Evolutionary conservation across 2,888 invertebrate species (phyloP), one percentile per base, ranked within the genome.

Genomic region (Tetragonisca angustula): DNA sequence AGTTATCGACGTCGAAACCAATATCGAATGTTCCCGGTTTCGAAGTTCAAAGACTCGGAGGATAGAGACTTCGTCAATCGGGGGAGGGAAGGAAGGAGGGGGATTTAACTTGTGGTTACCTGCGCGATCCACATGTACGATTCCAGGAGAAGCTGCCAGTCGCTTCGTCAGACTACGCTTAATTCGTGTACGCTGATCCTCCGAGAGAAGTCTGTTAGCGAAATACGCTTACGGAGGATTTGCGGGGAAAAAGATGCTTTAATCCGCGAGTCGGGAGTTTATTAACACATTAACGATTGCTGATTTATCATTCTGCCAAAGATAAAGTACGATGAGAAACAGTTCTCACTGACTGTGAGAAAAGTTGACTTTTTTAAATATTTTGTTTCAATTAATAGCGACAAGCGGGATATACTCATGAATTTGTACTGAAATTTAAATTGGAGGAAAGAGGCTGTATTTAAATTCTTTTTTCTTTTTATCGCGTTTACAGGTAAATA

Each of bases 101-200:
- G 83, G 86, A 87, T 87, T 88, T 87, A 79, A 83, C 81, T 86
- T 84, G 83, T 50, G 89, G 89, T 86, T 79, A 76, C 73, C 71
- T 79, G 75, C 49, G 74, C 52, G 74, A 88, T 83, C 83, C 73
- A 49, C 61, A 71, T 88, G 76, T 83, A 83, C 87, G 74, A 88
- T 88, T 88, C 80, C 59, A 64, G 62, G 70, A 76, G 69, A 65
- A 56, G 73, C 75, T 24, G 21, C 15, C 64, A 61, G 67, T 71
- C 50, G 71, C 56, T 79, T 75, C 62, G 43, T 32, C 79, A 73
- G 67, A 56, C 70, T 70, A 74, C 68, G 76, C 52, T 67, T 81
- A 84, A 70, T 87, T 88, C 75, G 43, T 70, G 4, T 36, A 70
- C 24, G 36, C 36, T 24, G 27, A 74, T 54, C 62, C 21, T 56